phyloP scores from a whole-genome alignment of 1,140 invertebrate genomes.

The Tetragnatha versicolor region DNA sequence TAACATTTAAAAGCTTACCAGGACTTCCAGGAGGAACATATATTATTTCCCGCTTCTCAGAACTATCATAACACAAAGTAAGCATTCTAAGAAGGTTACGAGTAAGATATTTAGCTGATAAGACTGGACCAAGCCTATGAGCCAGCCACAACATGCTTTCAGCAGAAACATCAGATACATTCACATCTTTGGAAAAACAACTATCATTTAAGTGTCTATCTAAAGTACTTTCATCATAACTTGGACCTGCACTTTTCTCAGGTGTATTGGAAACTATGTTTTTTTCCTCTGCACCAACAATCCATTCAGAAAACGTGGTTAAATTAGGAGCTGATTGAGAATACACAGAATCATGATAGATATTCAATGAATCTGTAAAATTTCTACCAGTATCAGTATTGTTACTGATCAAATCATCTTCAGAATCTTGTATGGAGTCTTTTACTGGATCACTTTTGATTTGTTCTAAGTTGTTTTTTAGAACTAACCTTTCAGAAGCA shows the following conservation, averaged over 20 bases:
- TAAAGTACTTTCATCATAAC: background rate
- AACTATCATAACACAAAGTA: conserved; percentile 88
- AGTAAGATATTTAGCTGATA: conserved; percentile 89
- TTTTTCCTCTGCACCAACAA: background rate
- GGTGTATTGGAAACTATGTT: background rate
- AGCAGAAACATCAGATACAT: conserved; percentile 86
- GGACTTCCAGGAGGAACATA: conserved; percentile 12
- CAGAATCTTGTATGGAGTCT: too few species aligned
- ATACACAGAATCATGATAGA: conserved; percentile 24
- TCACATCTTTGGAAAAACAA: conserved; percentile 52
- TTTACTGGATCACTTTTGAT: too few species aligned
- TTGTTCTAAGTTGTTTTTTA: too few species aligned
- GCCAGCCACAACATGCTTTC: conserved; percentile 92
- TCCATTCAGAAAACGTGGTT: conserved; percentile 22
- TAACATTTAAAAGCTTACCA: background rate
- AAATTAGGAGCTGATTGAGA: conserved; percentile 44
- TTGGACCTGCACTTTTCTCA: background rate
- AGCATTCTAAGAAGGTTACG: conserved; percentile 92
- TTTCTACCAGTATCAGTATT: background rate
- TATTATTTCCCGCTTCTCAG: conserved; percentile 70
- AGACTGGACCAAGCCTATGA: conserved; percentile 90
- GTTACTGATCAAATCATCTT: too few species aligned
- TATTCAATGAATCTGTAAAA: background rate
- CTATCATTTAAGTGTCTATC: background rate
- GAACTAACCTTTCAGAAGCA: too few species aligned